Evolutionary conservation across 2,113 vertebrate genomes (phyloP), one percentile per base, ranked within the genome.

Genomic region (Mirza zaza): DNA sequence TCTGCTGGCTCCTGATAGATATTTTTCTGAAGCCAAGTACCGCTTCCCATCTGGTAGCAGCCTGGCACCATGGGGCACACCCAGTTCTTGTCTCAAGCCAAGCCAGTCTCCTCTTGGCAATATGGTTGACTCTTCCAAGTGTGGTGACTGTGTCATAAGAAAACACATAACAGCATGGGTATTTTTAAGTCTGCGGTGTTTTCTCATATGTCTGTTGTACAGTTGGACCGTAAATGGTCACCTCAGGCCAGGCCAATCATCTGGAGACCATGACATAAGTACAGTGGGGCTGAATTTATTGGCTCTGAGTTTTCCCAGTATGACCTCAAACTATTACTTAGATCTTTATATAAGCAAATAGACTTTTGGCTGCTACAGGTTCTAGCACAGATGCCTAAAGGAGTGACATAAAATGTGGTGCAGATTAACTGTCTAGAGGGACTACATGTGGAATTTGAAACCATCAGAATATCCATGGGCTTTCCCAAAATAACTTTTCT

Each of bases 121-220:
- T 75, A 45, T 9, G 13, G 65, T 81, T 25, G 32, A 68, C 63
- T 94, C 90, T 70, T 86, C 88, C 68, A 77, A 95, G 39, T n/a
- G 39, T 29, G 80, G 94, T 91, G 82, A 65, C 34, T 57, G 45
- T 80, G 87, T 86, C 80, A 59, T 71, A 77, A 80, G 61, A 83
- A 94, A 88, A 86, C 61, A 89, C 29, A 3, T 80, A 83, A 70
- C 36, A 48, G 39, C 10, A 23, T 15, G 82, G 88, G 32, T 98
- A 87, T 92, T 96, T 97, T 97, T 94, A 96, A 91, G 57, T 50
- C 61, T 95, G 82, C 7, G 36, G 92, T 82, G 34, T 75, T 93
- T 95, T 92, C 87, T 94, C 55, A 57, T 79, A 48, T 39, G 71
- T 94, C 79, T 68, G 7, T 55, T 63, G 55, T 94, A 90, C 18